Conservation (phyloP, 2,888 invertebrate genomes). For the Drosophila anomalata region DNA sequence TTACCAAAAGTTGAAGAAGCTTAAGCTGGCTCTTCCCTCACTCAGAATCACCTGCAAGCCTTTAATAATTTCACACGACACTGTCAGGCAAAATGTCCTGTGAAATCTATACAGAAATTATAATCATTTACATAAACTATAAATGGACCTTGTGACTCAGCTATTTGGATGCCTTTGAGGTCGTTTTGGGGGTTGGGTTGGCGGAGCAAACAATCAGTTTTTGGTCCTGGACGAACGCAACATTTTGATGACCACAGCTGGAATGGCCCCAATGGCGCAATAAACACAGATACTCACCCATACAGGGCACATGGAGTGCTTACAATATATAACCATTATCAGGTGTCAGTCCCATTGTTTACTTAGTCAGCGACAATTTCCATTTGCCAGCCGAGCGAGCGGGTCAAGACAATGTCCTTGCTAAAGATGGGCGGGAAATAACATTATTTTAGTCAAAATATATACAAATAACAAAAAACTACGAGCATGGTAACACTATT, state of each 20-base stretch:
- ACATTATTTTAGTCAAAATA: background rate
- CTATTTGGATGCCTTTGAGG: slow-evolving; percentile 9
- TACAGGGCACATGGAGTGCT: slow-evolving; percentile 22
- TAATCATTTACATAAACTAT: slow-evolving; percentile 37
- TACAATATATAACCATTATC: slow-evolving; percentile 63
- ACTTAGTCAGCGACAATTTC: slow-evolving; percentile 51
- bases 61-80: slow-evolving; percentile 13
- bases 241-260: slow-evolving; percentile 40
- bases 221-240: slow-evolving; percentile 1
- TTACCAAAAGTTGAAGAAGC: slow-evolving; percentile 5
- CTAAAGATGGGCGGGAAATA: background rate
- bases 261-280: slow-evolving; percentile 9
- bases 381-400: slow-evolving; percentile 14
- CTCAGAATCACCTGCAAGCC: slow-evolving; percentile 3
- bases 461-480: background rate
- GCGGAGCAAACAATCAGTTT: slow-evolving; percentile 21
- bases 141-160: slow-evolving; percentile 18
- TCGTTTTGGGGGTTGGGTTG: background rate
- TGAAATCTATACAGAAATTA: slow-evolving; percentile 2
- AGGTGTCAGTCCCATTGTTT: slow-evolving; percentile 59
- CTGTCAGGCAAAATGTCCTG: background rate
- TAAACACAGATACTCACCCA: background rate
- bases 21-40: slow-evolving; percentile 1
- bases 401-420: slow-evolving; percentile 5
- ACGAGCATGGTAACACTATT: background rate